Percentiles rank a stretch among this genome's conserved stretches.
phyloP scores from a whole-genome alignment of 2,113 vertebrate species.

The Mirounga angustirostris region DNA sequence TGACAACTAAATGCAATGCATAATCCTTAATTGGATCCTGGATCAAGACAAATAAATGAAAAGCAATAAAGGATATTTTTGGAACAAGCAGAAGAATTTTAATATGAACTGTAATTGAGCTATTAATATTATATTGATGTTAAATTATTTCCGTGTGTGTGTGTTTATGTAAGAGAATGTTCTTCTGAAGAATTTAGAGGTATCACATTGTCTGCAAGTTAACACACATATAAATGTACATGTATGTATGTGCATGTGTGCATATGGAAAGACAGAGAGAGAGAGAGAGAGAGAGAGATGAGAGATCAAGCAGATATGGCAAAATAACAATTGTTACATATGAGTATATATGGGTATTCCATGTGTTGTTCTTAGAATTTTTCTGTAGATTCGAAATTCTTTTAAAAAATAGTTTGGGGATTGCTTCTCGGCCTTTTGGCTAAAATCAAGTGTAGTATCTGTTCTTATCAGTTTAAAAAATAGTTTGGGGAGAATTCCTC shows the following conservation, averaged over 20 bases:
- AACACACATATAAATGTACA: neutral
- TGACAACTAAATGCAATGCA: neutral
- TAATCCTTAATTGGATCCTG: neutral
- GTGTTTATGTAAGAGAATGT: neutral
- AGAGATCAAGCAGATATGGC: neutral
- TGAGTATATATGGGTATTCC: neutral
- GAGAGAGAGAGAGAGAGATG: neutral
- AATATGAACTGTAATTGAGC: neutral
- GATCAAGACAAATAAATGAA: constrained; percentile 21
- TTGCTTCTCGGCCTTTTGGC: too few species aligned
- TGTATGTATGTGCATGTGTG: neutral
- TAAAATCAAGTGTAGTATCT: too few species aligned
- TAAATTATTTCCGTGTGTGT: neutral
- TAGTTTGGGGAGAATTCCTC: neutral
- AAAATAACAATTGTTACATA: neutral
- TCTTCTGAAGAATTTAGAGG: neutral
- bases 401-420: neutral
- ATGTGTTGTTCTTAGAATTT: neutral
- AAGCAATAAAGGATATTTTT: constrained; percentile 1
- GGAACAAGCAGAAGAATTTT: neutral
- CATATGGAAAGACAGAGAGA: neutral
- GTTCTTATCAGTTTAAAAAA: neutral
- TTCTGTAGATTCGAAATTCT: neutral
- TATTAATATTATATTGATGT: neutral
- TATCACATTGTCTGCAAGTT: neutral